Conservation (phyloP, 2,113 vertebrate genomes). For the Physeter macrocephalus region DNA sequence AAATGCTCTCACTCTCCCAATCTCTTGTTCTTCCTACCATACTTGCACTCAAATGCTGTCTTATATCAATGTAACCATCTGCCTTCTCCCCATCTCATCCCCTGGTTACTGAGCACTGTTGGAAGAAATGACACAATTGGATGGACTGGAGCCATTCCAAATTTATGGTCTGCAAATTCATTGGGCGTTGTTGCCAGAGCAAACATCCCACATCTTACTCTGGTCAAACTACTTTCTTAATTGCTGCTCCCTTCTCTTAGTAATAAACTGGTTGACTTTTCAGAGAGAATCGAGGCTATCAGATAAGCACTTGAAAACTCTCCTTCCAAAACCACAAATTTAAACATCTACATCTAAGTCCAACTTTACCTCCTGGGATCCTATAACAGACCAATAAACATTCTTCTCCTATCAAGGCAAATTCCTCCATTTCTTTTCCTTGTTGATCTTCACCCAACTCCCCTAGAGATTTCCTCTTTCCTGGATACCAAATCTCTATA, state of each 20-base stretch:
- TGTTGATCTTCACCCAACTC: not conserved
- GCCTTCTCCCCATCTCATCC: not conserved
- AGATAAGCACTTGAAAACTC: not conserved
- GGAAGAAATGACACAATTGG: not conserved
- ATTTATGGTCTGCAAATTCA: not conserved
- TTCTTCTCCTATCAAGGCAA: not conserved
- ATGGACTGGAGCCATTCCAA: not conserved
- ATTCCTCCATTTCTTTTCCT: not conserved
- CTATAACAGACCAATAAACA: not conserved
- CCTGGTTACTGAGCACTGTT: not conserved
- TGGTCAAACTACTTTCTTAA: not conserved
- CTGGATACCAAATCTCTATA: not conserved
- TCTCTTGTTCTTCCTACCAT: not conserved
- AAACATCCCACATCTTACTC: not conserved
- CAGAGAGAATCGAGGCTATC: not conserved
- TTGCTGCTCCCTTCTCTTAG: not conserved
- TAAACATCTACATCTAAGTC: not conserved
- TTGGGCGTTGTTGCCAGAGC: not conserved
- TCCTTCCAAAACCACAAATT: not conserved
- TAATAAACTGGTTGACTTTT: not conserved
- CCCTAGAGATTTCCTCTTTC: not conserved
- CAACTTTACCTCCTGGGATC: not conserved
- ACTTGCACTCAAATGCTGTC: not conserved
- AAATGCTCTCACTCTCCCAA: not conserved
- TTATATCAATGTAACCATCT: not conserved